Evolutionary conservation across 2,797 vertebrate species (phyloP).

Genomic region (Rhinoraja longicauda): DNA sequence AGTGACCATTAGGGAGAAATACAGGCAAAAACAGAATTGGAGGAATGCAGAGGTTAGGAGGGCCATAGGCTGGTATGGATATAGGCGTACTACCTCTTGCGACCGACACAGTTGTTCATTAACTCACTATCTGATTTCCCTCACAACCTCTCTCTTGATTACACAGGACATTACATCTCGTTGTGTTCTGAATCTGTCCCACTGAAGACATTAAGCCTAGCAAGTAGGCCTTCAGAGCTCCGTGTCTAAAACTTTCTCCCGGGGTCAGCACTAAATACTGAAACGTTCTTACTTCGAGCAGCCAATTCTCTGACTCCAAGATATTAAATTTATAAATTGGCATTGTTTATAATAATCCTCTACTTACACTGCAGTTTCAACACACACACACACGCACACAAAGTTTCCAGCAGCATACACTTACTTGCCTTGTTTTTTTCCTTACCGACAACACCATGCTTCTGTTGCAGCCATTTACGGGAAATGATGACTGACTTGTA

Average conservation of each 20-base stretch:
- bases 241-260: not conserved
- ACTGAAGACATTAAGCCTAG: too few relatives aligned
- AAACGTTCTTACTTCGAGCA: not conserved
- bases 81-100: not conserved
- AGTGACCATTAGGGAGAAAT: not conserved
- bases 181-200: not conserved
- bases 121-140: not conserved
- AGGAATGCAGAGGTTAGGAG: not conserved
- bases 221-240: not conserved
- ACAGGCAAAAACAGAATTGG: not conserved
- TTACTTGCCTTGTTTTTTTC: not conserved
- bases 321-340: not conserved
- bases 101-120: not conserved
- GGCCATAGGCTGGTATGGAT: too few relatives aligned
- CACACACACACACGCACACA: not conserved
- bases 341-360: not conserved
- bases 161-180: not conserved
- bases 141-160: too few relatives aligned
- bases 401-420: not conserved
- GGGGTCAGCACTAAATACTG: not conserved
- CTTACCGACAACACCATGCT: not conserved
- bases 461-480: not conserved
- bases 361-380: not conserved
- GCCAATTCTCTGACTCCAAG: not conserved
- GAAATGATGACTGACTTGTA: constrained; percentile 3